Base-by-base conservation (phyloP, 1,140 invertebrate genomes). In the Vanessa atalanta region DNA sequence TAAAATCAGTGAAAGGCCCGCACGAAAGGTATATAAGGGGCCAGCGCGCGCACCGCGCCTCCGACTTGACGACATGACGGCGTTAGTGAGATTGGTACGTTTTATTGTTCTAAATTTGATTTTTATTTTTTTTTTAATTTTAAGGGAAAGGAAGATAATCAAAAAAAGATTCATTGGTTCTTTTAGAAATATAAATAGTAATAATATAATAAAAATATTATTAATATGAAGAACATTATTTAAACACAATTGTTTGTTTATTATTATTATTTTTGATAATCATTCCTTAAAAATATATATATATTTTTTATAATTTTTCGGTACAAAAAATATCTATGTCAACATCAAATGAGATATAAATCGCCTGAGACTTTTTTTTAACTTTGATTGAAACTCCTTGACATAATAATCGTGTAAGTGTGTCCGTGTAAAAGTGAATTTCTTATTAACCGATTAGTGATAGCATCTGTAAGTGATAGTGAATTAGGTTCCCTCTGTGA, bases 41-140 rank as follows among this genome's bases (percentile, higher is more conserved):
- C 64, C 20, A 66, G 82, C 90, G 75, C 83, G 48, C 72, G 83
- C 86, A 82, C 77, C 77, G 88, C 87, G 87, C 88, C 88, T 89
- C 87, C 86, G 85, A 89, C 80, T 87, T 81, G 74, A 82, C 86
- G 78, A 89, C 83, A 92, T 91, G 89, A 82, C 89, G 80, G 81
- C 84, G 82, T 76, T 88, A 78, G 83, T 80, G 78, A 82, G 84
- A 88, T 89, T 92, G 90, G 90, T 92, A 91, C 80, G 90, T 92
- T 84, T 65, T 72, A 79, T 69, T 79, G 70, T 78, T 83, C 72
- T 66, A 60, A 43, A 65, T 69, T 69, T 13, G 57, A 70, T 50
- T 70, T 72, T 73, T 67, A 63, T 64, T 57, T 71, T 74, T 74
- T 70, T 31, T 31, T 11, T 61, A 31, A 65, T 47, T 57, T 43